These are phyloP conservation scores for Synergus gifuensis DNA, from an alignment of 2,888 invertebrate genomes.

Conservation along the genomic window DNA sequence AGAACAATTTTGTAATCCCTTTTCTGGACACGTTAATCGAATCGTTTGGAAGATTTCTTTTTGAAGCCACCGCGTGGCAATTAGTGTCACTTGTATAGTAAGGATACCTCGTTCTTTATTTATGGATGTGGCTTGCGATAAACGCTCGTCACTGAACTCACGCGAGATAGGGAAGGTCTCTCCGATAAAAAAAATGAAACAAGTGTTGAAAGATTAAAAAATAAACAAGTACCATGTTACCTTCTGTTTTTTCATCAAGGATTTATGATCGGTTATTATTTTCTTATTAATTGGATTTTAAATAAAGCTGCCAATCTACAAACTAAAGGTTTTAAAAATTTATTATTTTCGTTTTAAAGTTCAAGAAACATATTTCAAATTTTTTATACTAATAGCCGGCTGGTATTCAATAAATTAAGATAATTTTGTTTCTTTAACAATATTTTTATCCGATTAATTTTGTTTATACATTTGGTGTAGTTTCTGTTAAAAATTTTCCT, in stretches of 20 bases:
- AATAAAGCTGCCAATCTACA: neutral
- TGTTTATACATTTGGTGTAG: neutral
- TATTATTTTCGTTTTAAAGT: neutral
- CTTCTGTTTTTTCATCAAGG: slow-evolving; percentile 34
- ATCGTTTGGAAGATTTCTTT: slow-evolving; percentile 11
- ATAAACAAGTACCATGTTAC: slow-evolving; percentile 52
- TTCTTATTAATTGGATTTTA: slow-evolving; percentile 29
- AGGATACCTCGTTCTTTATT: slow-evolving; percentile 43
- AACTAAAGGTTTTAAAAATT: neutral
- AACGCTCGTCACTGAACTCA: slow-evolving; percentile 51
- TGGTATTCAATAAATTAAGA: neutral
- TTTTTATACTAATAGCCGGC: neutral
- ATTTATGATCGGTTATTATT: neutral
- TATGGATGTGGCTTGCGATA: slow-evolving; percentile 50
- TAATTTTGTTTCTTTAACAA: neutral
- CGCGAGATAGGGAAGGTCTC: slow-evolving; percentile 55
- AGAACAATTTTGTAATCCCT: neutral
- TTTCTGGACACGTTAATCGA: slow-evolving; percentile 13
- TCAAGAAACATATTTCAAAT: neutral
- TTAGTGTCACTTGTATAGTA: slow-evolving; percentile 17
- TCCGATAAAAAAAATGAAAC: slow-evolving; percentile 57
- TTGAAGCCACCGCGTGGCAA: slow-evolving; percentile 11
- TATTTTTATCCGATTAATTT: neutral
- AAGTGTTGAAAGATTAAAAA: slow-evolving; percentile 50
- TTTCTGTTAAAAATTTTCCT: neutral